Percentiles rank a stretch among this genome's conserved stretches.
phyloP scores from a whole-genome alignment of 37 sponge, comb jelly and placozoan species.

The Eunapius fragilis region DNA sequence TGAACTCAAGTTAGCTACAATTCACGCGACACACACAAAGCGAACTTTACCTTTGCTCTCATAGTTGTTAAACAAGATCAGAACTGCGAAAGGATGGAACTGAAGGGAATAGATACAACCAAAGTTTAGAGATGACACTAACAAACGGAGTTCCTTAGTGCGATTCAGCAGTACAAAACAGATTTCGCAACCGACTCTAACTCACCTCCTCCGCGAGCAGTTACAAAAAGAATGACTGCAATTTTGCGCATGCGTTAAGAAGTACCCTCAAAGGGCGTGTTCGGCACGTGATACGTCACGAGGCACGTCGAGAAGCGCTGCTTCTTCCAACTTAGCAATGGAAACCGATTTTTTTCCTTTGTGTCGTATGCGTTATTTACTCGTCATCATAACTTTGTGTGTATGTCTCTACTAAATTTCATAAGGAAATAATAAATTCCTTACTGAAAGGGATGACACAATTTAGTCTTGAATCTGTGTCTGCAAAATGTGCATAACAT shows the following conservation, averaged over 20 bases:
- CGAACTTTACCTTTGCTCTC: slow-evolving; percentile 55
- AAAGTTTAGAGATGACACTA: neutral
- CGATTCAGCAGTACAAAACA: neutral
- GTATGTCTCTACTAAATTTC: too few species aligned
- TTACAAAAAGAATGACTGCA: neutral
- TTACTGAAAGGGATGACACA: too few species aligned
- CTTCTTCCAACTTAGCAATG: too few species aligned
- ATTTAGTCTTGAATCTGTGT: too few species aligned
- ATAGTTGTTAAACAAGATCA: neutral
- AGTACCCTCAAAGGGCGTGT: neutral
- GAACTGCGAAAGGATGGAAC: neutral
- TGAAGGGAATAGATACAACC: neutral
- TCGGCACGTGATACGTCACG: too few species aligned
- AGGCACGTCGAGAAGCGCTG: neutral
- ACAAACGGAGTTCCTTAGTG: neutral
- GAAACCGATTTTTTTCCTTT: too few species aligned
- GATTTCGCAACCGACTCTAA: neutral
- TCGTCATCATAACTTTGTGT: too few species aligned
- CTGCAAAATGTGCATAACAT: too few species aligned
- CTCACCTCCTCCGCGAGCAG: neutral
- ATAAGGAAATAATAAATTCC: too few species aligned
- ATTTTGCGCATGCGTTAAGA: neutral
- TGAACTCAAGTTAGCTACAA: too few species aligned
- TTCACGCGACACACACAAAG: neutral
- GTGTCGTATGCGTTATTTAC: too few species aligned